Percentiles rank a stretch among this genome's conserved stretches.
Conservation (phyloP, 2,797 vertebrate species). For the Podargus strigoides region DNA sequence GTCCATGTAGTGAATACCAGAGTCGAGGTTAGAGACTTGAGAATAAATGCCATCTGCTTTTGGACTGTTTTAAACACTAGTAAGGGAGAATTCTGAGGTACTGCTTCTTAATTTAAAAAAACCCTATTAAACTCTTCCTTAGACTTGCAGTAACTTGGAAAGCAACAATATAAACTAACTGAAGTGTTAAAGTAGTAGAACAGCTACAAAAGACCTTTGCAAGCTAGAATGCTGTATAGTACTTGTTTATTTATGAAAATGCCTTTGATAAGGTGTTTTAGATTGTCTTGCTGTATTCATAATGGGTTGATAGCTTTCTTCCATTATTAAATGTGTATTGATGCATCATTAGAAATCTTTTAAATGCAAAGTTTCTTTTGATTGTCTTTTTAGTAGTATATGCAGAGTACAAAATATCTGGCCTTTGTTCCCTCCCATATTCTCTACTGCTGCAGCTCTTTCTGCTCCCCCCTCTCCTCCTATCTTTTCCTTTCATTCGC, state of each 20-base stretch:
- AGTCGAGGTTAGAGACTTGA: not conserved
- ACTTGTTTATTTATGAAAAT: not conserved
- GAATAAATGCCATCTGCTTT: not conserved
- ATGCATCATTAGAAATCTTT: not conserved
- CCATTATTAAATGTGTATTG: not conserved
- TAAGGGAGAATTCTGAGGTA: not conserved
- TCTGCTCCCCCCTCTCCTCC: not conserved
- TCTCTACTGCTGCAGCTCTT: not conserved
- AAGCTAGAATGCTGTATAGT: not conserved
- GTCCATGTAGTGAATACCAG: not conserved
- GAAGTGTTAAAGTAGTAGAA: not conserved
- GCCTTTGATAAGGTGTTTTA: not conserved
- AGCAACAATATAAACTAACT: not conserved
- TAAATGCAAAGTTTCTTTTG: not conserved
- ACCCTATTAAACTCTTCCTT: not conserved
- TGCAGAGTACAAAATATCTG: not conserved
- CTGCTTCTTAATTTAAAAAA: not conserved
- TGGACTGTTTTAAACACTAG: not conserved
- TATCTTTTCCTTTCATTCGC: not conserved
- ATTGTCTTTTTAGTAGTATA: not conserved
- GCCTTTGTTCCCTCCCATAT: not conserved
- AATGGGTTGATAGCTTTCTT: not conserved
- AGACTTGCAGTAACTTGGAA: not conserved
- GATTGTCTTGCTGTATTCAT: not conserved
- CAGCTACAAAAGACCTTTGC: not conserved